Base-by-base conservation (phyloP, 2,888 invertebrate species). In the Conus canariensis region DNA sequence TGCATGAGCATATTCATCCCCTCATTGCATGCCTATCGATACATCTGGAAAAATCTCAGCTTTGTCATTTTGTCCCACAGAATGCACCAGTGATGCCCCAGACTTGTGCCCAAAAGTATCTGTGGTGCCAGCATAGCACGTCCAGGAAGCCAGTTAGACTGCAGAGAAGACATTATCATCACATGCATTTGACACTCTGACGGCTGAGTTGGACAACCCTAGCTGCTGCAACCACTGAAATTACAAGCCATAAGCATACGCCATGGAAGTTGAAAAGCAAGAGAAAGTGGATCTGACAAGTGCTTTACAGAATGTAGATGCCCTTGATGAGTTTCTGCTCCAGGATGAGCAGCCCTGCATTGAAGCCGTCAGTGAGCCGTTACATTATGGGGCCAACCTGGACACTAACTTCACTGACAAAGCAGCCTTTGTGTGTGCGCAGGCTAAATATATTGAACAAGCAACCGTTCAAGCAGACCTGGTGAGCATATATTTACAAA, bases 351-450 rank as follows among this genome's bases (percentile, higher is more conserved):
- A 99, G 95, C 99, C 99, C 0, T 99, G 99, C 95, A 99, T 99
- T 90, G 99, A 99, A 96, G 99, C 99, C 0, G 98, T 99, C 92
- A 98, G 99, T 0, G 98, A 99, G 96, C 99, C 99, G 0, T 98
- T 99, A 90, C 95, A 95, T 91, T 96, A 96, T 91, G 94, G 99
- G 96, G 98, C 99, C 0, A 99, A 99, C 96, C 99, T 99, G 95
- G 99, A 99, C 96, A 99, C 99, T 10, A 99, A 99, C 96, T 99
- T 99, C 95, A 99, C 99, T 96, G 99, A 99, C 96, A 97, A 99
- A 92, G 99, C 99, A 97, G 99, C 99, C 5, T 99, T 99, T 96
- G 99, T 99, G 91, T 99, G 99, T 0, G 99, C 99, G 67, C 98
- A 99, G 91, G 99, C 99, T 22, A 99, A 99, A 96, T 99, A 99